Percentiles rank a stretch among this genome's conserved stretches.
Evolutionary conservation across 2,113 vertebrate genomes (phyloP).

Genomic region (Amphiprion percula): DNA sequence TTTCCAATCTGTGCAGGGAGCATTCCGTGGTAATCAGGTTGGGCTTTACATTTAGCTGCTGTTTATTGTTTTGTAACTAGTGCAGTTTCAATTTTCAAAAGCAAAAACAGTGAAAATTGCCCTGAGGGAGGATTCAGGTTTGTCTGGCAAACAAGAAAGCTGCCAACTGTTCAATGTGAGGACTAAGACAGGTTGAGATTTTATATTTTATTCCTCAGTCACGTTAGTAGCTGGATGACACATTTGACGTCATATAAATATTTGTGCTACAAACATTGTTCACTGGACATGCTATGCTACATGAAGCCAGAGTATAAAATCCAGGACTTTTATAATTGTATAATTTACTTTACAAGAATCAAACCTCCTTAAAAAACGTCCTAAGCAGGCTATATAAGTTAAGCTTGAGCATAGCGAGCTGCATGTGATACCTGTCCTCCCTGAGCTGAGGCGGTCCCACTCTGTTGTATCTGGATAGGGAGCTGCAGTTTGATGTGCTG

Average conservation of each 20-base stretch:
- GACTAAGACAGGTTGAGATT: neutral
- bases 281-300: neutral
- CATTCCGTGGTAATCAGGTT: neutral
- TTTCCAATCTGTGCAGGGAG: conserved; percentile 88
- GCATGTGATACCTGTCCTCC: conserved; percentile 72
- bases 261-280: neutral
- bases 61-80: neutral
- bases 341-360: neutral
- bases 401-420: neutral
- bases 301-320: neutral
- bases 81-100: neutral
- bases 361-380: neutral
- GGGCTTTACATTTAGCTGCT: neutral
- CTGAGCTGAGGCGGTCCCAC: conserved; percentile 79
- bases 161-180: no score
- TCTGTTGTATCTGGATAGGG: conserved; percentile 90
- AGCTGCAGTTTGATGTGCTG: conserved; percentile 92
- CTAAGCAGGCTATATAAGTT: neutral
- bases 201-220: neutral
- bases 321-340: neutral
- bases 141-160: no score
- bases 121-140: neutral
- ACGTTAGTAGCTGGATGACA: neutral
- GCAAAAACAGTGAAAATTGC: neutral
- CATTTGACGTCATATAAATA: neutral